phyloP scores from a whole-genome alignment of 2,797 vertebrate genomes.

The Halcyon smyrnensis region DNA sequence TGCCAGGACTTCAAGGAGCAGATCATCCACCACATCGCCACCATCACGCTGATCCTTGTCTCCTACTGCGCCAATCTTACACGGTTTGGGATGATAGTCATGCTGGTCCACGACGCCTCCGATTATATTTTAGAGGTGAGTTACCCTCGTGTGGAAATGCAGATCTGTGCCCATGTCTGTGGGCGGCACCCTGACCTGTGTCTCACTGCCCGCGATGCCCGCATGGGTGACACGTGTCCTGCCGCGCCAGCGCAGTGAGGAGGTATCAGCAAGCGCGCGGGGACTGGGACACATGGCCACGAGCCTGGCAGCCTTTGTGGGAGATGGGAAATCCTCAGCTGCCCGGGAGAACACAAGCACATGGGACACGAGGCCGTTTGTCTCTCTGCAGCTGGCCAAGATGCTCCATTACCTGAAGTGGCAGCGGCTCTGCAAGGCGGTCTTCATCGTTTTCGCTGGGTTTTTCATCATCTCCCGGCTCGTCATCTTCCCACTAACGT shows the following conservation, averaged over 20 bases:
- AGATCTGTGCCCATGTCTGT: background rate
- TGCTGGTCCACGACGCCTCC: conserved; percentile 86
- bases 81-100: conserved; percentile 84
- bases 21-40: conserved; percentile 86
- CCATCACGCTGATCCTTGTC: conserved; percentile 85
- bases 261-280: background rate
- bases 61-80: conserved; percentile 88
- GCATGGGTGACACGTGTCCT: no score
- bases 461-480: background rate
- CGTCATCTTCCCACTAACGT: background rate
- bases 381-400: background rate
- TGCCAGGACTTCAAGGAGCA: conserved; percentile 90
- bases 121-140: conserved; percentile 89
- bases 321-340: background rate
- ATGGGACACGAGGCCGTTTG: background rate
- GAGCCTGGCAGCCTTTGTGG: background rate
- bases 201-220: no score
- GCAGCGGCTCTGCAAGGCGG: background rate
- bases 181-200: no score
- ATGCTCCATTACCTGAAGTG: background rate
- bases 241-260: no score
- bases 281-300: background rate
- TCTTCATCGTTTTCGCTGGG: background rate
- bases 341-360: background rate
- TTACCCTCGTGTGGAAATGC: background rate